A percentile compares a stretch with the other conserved stretches of the same genome.
phyloP scores from a whole-genome alignment of 2,888 invertebrate genomes.

The Didymodactylos carnosus region DNA sequence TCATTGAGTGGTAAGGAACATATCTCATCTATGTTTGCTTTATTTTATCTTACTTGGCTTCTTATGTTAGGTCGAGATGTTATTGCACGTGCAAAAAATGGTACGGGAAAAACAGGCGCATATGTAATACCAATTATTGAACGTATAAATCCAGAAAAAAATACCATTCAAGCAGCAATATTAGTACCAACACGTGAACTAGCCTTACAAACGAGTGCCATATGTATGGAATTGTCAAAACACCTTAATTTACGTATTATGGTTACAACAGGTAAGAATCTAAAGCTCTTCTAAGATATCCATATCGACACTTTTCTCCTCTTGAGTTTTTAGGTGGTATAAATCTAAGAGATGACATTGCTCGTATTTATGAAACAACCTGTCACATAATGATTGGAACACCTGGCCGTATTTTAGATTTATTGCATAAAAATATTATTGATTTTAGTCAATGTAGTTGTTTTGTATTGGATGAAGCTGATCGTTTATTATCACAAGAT shows the following conservation, averaged over 20 bases:
- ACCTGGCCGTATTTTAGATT: conserved; percentile 92
- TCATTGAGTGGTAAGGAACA: conserved; percentile 87
- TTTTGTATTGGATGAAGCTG: conserved; percentile 22
- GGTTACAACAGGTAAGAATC: conserved; percentile 99
- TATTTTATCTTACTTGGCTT: no score
- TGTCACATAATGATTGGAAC: conserved; percentile 98
- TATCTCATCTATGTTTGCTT: no score
- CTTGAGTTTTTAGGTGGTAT: no score
- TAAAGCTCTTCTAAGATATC: no score
- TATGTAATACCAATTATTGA: conserved; percentile 96
- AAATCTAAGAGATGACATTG: conserved; percentile 74
- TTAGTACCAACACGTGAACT: conserved; percentile 95
- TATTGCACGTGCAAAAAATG: conserved; percentile 93
- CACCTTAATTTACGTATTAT: conserved; percentile 89
- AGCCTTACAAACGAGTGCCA: conserved; percentile 96
- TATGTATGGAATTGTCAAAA: conserved; percentile 92
- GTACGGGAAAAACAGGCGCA: conserved; percentile 97
- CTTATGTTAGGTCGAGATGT: no score
- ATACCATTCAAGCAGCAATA: conserved; percentile 85
- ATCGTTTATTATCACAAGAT: conserved; percentile 61
- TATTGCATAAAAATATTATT: conserved; percentile 89
- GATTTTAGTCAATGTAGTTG: conserved; percentile 87
- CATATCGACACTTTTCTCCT: no score
- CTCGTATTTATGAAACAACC: conserved; percentile 97
- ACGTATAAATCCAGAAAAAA: conserved; percentile 54